Evolutionary conservation across 2,113 vertebrate species (phyloP).

Genomic region (Ariopsis seemanni): DNA sequence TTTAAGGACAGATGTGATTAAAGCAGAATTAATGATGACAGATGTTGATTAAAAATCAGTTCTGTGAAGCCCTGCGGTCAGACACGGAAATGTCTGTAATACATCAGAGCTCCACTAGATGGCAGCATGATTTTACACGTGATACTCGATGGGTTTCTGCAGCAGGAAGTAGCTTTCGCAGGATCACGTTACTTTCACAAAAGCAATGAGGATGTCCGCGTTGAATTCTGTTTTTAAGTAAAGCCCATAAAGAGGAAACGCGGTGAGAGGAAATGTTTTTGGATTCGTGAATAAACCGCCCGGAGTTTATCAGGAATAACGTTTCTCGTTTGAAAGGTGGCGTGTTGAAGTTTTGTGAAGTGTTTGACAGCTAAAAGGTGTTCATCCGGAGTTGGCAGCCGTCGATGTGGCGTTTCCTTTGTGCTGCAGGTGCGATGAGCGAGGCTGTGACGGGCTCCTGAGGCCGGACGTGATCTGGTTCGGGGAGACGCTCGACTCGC

Average conservation of each 20-base stretch:
- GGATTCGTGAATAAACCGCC: no score
- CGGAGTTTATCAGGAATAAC: not conserved
- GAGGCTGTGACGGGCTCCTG: constrained; percentile 83
- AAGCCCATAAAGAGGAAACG: not conserved
- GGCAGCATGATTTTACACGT: constrained; percentile 18
- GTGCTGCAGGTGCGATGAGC: constrained; percentile 79
- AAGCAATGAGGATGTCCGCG: no score
- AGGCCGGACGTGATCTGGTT: constrained; percentile 95
- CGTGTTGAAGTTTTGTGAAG: not conserved
- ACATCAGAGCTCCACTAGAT: constrained; percentile 27
- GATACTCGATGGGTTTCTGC: not conserved
- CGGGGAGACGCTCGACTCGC: constrained; percentile 90
- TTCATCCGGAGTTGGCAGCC: not conserved
- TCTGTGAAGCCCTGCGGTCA: not conserved
- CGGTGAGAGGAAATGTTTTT: no score
- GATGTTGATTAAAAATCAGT: not conserved
- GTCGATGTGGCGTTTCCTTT: not conserved
- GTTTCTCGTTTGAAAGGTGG: not conserved
- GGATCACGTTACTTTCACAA: no score
- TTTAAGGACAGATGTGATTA: not conserved
- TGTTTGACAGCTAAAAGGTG: not conserved
- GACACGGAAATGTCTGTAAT: not conserved
- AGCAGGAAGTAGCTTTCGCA: not conserved
- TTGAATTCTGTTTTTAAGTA: no score
- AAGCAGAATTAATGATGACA: not conserved